Conservation (phyloP, 2,888 invertebrate species). For the Idaea aversata region DNA sequence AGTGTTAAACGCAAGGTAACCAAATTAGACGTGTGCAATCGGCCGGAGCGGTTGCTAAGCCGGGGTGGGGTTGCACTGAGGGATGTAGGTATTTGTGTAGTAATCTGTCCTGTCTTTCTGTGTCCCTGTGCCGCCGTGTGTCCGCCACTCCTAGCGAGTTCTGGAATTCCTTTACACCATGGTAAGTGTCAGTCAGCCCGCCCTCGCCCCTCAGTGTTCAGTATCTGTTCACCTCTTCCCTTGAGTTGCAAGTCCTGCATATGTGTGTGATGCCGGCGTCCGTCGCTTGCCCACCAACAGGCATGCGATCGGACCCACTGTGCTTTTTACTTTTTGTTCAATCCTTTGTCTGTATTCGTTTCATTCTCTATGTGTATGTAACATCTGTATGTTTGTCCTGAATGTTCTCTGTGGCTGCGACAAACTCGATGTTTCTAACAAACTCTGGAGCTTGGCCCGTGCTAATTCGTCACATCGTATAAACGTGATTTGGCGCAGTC, state of each 20-base stretch:
- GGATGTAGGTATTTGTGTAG: conserved; percentile 82
- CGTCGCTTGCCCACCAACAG: conserved; percentile 65
- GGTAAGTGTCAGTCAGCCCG: conserved; percentile 92
- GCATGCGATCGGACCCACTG: conserved; percentile 71
- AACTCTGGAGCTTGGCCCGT: conserved; percentile 43
- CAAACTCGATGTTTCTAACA: conserved; percentile 51
- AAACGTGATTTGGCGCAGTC: conserved; percentile 69
- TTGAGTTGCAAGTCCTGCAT: conserved; percentile 80
- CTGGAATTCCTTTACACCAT: conserved; percentile 99
- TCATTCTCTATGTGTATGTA: conserved; percentile 82
- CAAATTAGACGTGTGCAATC: conserved; percentile 74
- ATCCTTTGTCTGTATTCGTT: conserved; percentile 80
- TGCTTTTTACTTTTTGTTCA: conserved; percentile 77
- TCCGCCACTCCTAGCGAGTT: conserved; percentile 94
- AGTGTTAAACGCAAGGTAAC: conserved; percentile 79
- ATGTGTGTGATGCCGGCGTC: conserved; percentile 76
- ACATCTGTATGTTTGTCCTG: conserved; percentile 81
- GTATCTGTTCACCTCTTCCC: conserved; percentile 78
- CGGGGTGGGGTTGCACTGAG: conserved; percentile 80
- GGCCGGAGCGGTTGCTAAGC: conserved; percentile 67
- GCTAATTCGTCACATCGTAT: conserved; percentile 13
- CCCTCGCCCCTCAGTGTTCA: conserved; percentile 81
- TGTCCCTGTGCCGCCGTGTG: conserved; percentile 86
- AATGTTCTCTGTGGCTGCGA: conserved; percentile 76
- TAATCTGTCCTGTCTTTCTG: conserved; percentile 84